Evolutionary conservation across 2,113 vertebrate species (phyloP).

Genomic region (Calyptomena viridis): DNA sequence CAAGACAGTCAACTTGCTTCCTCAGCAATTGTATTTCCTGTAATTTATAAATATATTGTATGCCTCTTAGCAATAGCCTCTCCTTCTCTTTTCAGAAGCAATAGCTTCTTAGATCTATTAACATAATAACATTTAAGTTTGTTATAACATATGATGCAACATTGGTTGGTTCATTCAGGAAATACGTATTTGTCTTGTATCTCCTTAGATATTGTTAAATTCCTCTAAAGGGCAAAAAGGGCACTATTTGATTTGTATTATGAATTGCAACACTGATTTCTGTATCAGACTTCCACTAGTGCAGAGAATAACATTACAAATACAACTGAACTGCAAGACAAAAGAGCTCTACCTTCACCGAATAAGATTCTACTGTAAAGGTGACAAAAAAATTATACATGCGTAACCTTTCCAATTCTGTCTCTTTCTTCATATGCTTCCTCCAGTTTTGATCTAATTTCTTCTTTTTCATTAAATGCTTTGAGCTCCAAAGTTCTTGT

Average conservation of each 20-base stretch:
- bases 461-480: conserved; percentile 79
- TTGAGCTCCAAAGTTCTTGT: conserved; percentile 73
- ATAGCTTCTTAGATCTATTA: neutral
- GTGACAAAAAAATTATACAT: neutral
- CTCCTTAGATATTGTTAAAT: neutral
- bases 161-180: neutral
- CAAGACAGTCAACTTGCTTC: conserved; percentile 83
- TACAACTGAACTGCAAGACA: neutral
- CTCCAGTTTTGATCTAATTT: conserved; percentile 77
- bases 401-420: conserved; percentile 67
- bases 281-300: neutral
- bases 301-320: neutral
- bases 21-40: conserved; percentile 86
- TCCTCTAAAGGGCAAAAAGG: neutral
- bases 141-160: neutral
- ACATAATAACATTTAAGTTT: neutral
- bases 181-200: neutral
- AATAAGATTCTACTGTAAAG: neutral
- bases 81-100: neutral
- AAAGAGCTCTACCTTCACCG: neutral
- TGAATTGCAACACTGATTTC: neutral
- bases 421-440: conserved; percentile 74
- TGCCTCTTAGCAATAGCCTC: neutral
- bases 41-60: neutral
- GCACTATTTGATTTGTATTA: neutral